Evolutionary conservation across 1,140 invertebrate species (phyloP), one percentile per base, ranked within the genome.

Genomic region (Eriocheir sinensis): DNA sequence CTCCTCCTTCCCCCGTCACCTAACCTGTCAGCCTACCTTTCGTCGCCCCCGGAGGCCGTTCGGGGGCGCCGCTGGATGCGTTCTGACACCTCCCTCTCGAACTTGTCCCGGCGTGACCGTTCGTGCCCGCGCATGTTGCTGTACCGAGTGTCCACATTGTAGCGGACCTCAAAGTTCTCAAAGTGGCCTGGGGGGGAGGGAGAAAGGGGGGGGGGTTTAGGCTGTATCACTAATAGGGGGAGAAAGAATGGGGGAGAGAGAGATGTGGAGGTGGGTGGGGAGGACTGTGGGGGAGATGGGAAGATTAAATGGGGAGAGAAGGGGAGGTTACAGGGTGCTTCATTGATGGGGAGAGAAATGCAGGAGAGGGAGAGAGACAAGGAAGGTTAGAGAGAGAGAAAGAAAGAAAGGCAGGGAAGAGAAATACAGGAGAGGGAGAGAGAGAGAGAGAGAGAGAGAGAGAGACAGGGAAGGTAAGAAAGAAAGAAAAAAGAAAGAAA

Each of bases 161-260:
- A 97, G 6, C 96, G 96, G 4, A 97, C 97, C 96, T 97, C 97
- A 96, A 97, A 97, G 96, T 97, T 97, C 95, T 97, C 97, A 90
- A 96, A 96, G 93, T 95, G 95, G 41, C 95, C 95, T 95, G 91
- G 6, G 21, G 36, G 17, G n/a, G 30, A 41, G 27, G 32, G 12
- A 34, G 44, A 3, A 12, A 72, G 60, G 12, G 8, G 27, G 27
- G 21, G 27, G 0, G 12, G 27, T 30, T 89, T 44, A 41, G 34
- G 83, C 21, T 83, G n/a, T 83, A n/a, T 15, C 60, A 72, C 15
- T 72, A 83, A 27, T 83, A 6, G 34, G n/a, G 27, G 81, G 17
- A 3, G 21, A 36, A 38, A 12, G 30, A 12, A 85, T 32, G 81
- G 32, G 9, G 2, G 53, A 60, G n/a, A 72, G 15, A 48, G 44